Percentiles rank a stretch among this genome's conserved stretches.
Conservation (phyloP, 2,888 invertebrate genomes). For the Acrobasis consociella region DNA sequence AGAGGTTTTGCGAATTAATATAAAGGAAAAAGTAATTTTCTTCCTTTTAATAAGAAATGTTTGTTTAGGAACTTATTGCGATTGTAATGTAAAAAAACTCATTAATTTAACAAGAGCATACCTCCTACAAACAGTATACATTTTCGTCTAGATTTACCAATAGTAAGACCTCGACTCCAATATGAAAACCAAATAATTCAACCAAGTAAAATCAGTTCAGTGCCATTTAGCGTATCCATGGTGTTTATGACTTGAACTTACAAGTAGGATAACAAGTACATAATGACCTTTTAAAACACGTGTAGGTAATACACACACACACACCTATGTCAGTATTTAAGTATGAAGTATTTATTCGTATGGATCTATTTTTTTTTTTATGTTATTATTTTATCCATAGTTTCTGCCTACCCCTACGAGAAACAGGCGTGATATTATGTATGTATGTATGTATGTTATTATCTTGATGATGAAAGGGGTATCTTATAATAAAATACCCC, state of each 20-base stretch:
- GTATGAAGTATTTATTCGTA: too few species aligned
- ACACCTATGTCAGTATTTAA: too few species aligned
- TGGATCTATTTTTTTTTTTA: too few species aligned
- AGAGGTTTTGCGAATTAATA: not conserved
- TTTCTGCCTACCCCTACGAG: too few species aligned
- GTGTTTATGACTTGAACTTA: conserved; percentile 13
- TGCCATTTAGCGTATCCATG: conserved; percentile 17
- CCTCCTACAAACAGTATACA: not conserved
- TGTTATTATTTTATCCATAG: too few species aligned
- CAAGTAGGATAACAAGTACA: not conserved
- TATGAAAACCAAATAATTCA: conserved; percentile 22
- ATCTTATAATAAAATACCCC: too few species aligned
- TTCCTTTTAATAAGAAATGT: not conserved
- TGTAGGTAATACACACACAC: too few species aligned
- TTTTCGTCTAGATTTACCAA: conserved; percentile 17
- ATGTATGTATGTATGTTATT: too few species aligned
- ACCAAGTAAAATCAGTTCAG: conserved; percentile 8
- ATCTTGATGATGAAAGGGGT: too few species aligned
- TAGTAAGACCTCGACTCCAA: conserved; percentile 18
- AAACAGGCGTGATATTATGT: too few species aligned
- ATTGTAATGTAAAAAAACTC: not conserved
- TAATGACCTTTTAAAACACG: too few species aligned
- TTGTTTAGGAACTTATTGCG: not conserved
- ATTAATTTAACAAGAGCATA: not conserved
- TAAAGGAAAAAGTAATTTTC: conserved; percentile 10